Evolutionary conservation across 2,888 invertebrate genomes (phyloP).

Genomic region (Caenorhabditis imperialis): DNA sequence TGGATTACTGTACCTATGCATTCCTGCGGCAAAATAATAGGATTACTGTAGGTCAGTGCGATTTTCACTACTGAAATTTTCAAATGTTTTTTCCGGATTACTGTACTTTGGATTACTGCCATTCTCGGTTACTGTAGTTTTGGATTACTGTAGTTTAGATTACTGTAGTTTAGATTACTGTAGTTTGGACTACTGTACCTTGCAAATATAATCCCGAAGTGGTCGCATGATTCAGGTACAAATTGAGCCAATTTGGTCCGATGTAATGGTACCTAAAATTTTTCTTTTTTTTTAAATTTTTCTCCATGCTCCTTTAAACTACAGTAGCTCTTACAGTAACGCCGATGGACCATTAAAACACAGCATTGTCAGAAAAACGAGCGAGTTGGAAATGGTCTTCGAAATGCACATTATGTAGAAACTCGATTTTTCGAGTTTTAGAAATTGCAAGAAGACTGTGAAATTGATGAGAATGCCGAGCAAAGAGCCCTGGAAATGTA

Average conservation of each 20-base stretch:
- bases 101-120: no score
- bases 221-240: constrained; percentile 31
- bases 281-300: no score
- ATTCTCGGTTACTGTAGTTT: no score
- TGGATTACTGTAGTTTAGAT: no score
- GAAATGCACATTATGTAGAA: constrained; percentile 49
- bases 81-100: no score
- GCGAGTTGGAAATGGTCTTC: constrained; percentile 43
- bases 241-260: constrained; percentile 27
- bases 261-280: constrained; percentile 21
- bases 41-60: no score
- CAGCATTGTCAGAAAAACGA: constrained; percentile 31
- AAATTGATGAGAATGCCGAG: constrained; percentile 31
- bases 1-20: no score
- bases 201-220: constrained; percentile 42
- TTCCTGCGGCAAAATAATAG: no score
- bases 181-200: constrained; percentile 47
- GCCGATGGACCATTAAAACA: constrained; percentile 46
- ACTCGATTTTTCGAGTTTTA: constrained; percentile 35
- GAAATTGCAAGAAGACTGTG: constrained; percentile 14
- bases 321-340: not conserved
- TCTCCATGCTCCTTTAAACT: no score
- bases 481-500: constrained; percentile 24
- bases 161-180: no score
- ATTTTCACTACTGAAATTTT: no score